These are phyloP conservation scores for Clangula hyemalis DNA, from an alignment of 2,797 vertebrate species.

Conservation along the genomic window DNA sequence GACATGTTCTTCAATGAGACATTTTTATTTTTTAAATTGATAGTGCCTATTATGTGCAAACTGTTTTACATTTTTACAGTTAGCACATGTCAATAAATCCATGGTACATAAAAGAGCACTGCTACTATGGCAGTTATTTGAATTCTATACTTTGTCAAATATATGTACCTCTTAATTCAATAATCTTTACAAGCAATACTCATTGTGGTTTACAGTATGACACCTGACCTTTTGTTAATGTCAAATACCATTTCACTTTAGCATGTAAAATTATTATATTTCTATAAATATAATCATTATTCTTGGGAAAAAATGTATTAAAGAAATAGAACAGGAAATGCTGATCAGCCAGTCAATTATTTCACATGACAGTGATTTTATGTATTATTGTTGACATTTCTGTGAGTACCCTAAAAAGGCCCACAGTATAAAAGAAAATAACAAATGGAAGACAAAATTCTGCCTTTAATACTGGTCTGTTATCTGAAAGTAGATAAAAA, in stretches of 20 bases:
- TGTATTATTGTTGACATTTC: conserved; percentile 50
- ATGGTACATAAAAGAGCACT: conserved; percentile 74
- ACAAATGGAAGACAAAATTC: conserved; percentile 1
- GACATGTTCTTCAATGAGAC: not conserved
- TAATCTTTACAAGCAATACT: conserved; percentile 79
- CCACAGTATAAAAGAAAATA: not conserved
- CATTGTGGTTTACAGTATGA: conserved; percentile 75
- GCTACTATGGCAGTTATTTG: conserved; percentile 70
- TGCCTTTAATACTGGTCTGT: not conserved
- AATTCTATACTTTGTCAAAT: conserved; percentile 81
- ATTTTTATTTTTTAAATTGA: conserved; percentile 60
- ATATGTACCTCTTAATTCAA: conserved; percentile 80
- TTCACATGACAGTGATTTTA: conserved; percentile 39
- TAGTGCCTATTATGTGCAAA: conserved; percentile 44
- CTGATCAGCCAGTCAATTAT: conserved; percentile 50
- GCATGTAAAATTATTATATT: conserved; percentile 75
- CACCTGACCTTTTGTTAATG: conserved; percentile 81
- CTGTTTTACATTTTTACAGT: conserved; percentile 68
- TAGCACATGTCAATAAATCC: conserved; percentile 78
- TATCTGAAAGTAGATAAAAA: not conserved
- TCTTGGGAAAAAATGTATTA: conserved; percentile 67
- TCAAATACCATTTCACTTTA: conserved; percentile 76
- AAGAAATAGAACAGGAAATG: conserved; percentile 54
- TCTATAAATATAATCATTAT: conserved; percentile 79
- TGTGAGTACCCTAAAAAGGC: not conserved